A percentile compares a stretch with the other conserved stretches of the same genome.
These are phyloP conservation scores for Physella acuta DNA, from an alignment of 1,140 invertebrate genomes.

Conservation along the genomic window DNA sequence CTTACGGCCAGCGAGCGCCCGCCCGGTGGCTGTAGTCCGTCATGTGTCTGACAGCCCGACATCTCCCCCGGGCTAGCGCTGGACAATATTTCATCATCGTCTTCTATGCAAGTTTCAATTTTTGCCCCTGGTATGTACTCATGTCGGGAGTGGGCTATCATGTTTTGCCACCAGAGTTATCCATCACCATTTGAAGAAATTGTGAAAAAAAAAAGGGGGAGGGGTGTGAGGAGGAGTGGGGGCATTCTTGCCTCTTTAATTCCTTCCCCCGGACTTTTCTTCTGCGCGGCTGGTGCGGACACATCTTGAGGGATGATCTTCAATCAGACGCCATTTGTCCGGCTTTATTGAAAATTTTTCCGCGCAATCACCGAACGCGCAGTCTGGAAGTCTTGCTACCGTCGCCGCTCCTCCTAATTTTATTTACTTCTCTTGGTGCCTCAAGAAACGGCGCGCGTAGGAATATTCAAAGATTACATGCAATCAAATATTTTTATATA, in stretches of 20 bases:
- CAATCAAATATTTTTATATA: conserved; percentile 12
- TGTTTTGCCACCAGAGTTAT: conserved; percentile 1
- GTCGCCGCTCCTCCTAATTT: neutral
- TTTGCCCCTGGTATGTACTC: neutral
- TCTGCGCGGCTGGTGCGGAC: neutral
- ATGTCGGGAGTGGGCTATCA: conserved; percentile 1
- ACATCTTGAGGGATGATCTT: conserved; percentile 18
- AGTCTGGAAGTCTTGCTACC: neutral
- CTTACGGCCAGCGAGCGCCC: neutral
- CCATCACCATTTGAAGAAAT: conserved; percentile 4
- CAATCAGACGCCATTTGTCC: conserved; percentile 19
- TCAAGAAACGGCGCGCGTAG: neutral
- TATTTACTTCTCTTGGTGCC: conserved; percentile 1
- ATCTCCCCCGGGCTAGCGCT: too few relatives aligned
- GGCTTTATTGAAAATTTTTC: conserved; percentile 12
- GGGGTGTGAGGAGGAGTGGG: too few relatives aligned
- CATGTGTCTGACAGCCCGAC: neutral
- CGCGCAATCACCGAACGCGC: conserved; percentile 4
- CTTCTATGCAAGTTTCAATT: neutral
- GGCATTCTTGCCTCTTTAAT: neutral
- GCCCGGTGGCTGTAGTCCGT: neutral
- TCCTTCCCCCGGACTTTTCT: neutral
- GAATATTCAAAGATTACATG: conserved; percentile 3
- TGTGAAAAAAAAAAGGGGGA: too few relatives aligned
- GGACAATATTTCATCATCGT: neutral